Evolutionary conservation across 53 echinoderm and acorn worm genomes (phyloP).

Genomic region (Arbacia lixula): DNA sequence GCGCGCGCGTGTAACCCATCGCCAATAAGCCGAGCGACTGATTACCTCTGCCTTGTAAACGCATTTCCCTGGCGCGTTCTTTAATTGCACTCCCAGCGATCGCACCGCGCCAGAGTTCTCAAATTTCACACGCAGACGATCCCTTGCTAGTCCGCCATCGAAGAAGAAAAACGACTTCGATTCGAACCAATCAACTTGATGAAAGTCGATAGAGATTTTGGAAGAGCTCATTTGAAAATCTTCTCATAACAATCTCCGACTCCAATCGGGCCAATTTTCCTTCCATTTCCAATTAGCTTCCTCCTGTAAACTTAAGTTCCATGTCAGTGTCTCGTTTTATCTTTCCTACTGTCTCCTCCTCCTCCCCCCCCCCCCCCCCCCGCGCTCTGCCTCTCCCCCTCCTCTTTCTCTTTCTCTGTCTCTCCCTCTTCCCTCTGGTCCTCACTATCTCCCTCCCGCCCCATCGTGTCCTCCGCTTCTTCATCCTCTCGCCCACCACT

Average conservation of each 20-base stretch:
- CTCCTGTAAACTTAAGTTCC: background rate
- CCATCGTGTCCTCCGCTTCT: conserved; percentile 5
- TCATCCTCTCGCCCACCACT: background rate
- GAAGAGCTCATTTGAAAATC: conserved; percentile 55
- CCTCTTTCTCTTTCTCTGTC: conserved; percentile 20
- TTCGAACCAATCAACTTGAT: conserved; percentile 57
- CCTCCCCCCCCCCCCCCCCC: background rate
- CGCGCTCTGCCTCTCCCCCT: background rate
- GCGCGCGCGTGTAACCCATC: conserved; percentile 18
- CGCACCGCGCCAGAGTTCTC: conserved; percentile 41
- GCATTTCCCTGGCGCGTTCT: conserved; percentile 37
- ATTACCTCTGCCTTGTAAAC: conserved; percentile 44
- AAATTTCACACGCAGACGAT: conserved; percentile 54
- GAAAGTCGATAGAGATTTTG: conserved; percentile 52
- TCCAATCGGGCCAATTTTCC: conserved; percentile 56
- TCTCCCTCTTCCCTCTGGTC: background rate
- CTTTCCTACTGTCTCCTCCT: conserved; percentile 24
- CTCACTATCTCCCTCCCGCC: background rate
- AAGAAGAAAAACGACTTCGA: conserved; percentile 27
- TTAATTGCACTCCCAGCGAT: conserved; percentile 44
- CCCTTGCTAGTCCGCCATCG: conserved; percentile 9
- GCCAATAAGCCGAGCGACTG: conserved; percentile 33
- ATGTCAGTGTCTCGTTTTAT: background rate
- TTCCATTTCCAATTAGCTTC: conserved; percentile 40
- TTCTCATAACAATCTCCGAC: conserved; percentile 51